These are phyloP conservation scores for Nanorana parkeri DNA, from an alignment of 2,113 vertebrate genomes.

Conservation along the genomic window DNA sequence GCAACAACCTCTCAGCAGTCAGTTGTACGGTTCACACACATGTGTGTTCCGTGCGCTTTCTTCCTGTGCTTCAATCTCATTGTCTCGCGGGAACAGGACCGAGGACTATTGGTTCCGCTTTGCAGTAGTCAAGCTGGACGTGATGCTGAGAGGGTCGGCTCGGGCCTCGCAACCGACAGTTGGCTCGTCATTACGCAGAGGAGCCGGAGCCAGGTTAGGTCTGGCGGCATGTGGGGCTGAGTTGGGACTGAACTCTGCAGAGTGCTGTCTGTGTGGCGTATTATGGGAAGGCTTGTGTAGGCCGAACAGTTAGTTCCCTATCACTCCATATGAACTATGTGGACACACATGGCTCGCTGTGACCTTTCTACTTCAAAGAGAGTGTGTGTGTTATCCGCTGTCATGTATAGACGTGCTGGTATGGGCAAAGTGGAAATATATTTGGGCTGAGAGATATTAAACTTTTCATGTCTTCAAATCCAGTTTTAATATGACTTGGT, in stretches of 20 bases:
- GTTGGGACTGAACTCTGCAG: neutral
- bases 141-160: conserved; percentile 46
- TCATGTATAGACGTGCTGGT: too few species aligned
- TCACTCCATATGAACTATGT: too few species aligned
- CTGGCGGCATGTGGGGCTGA: neutral
- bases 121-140: conserved; percentile 15
- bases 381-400: too few species aligned
- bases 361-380: too few species aligned
- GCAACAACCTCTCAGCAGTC: neutral
- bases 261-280: neutral
- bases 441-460: too few species aligned
- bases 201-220: conserved; percentile 78
- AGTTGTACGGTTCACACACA: neutral
- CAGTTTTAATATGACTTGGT: too few species aligned
- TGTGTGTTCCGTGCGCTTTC: neutral
- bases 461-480: too few species aligned
- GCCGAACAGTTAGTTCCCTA: neutral
- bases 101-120: conserved; percentile 62
- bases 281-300: neutral
- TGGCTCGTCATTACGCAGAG: conserved; percentile 69
- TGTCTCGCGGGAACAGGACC: neutral
- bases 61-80: neutral
- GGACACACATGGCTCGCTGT: too few species aligned
- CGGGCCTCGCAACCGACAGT: conserved; percentile 46
- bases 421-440: too few species aligned